These are phyloP conservation scores for Porites lobata DNA, from an alignment of 92 coral and sea anemone genomes.

Conservation along the genomic window DNA sequence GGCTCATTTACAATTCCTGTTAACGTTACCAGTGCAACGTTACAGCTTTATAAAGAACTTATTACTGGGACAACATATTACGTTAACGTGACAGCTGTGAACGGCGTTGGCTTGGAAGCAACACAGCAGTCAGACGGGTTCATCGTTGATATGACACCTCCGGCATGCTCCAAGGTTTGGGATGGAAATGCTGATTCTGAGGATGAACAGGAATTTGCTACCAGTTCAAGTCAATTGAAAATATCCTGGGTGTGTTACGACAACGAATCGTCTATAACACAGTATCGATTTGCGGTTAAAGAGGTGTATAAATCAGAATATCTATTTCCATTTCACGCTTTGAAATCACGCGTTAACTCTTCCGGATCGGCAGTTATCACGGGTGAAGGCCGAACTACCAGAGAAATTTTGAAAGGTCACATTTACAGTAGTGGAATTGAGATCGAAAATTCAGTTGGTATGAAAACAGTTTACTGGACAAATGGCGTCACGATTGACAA, in stretches of 20 bases:
- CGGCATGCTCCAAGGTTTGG: conserved; percentile 68
- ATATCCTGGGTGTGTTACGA: conserved; percentile 82
- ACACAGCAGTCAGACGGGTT: conserved; percentile 77
- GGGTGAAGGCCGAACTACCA: conserved; percentile 68
- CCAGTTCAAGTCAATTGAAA: conserved; percentile 39
- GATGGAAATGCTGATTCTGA: conserved; percentile 25
- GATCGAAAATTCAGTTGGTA: conserved; percentile 68
- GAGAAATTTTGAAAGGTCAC: conserved; percentile 57
- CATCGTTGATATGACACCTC: conserved; percentile 78
- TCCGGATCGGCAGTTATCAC: conserved; percentile 68
- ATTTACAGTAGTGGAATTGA: conserved; percentile 74
- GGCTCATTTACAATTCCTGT: conserved; percentile 60
- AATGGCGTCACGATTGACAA: conserved; percentile 75
- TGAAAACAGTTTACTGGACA: conserved; percentile 78
- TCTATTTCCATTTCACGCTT: conserved; percentile 70
- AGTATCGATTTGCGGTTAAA: conserved; percentile 66
- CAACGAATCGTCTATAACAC: conserved; percentile 64
- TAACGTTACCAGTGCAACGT: conserved; percentile 19
- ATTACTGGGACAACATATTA: conserved; percentile 62
- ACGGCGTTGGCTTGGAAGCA: conserved; percentile 72
- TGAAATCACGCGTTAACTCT: conserved; percentile 47
- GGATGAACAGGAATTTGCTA: conserved; percentile 45
- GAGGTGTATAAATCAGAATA: conserved; percentile 32
- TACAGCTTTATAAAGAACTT: conserved; percentile 45
- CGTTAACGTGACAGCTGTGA: conserved; percentile 74